phyloP scores from a whole-genome alignment of 2,797 vertebrate species.

The Rousettus madagascariensis region DNA sequence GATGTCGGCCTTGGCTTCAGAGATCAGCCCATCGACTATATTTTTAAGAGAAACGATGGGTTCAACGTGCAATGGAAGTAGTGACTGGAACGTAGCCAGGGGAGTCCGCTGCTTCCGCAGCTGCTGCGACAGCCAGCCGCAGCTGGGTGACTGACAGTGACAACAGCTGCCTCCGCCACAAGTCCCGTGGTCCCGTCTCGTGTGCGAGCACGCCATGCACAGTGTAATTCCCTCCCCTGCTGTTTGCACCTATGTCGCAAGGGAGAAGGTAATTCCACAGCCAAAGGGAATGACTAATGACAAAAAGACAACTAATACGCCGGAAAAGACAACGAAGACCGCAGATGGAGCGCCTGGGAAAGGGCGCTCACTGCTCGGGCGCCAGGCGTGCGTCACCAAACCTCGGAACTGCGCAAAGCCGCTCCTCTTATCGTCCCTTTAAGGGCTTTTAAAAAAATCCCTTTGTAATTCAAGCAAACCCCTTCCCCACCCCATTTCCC shows the following conservation, averaged over 20 bases:
- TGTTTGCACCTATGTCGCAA: neutral
- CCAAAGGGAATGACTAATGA: neutral
- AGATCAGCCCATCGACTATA: neutral
- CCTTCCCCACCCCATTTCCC: neutral
- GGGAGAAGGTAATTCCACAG: neutral
- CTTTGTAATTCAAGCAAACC: neutral
- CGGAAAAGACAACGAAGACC: neutral
- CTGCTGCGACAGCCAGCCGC: neutral
- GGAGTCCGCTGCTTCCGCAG: neutral
- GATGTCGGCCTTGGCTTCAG: neutral
- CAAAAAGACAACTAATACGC: rapidly evolving
- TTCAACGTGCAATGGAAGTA: neutral
- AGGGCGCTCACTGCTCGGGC: no score
- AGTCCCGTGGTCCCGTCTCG: rapidly evolving
- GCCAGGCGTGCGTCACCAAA: neutral
- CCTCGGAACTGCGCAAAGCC: rapidly evolving
- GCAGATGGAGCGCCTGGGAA: rapidly evolving
- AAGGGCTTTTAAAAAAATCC: neutral
- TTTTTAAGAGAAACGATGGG: neutral
- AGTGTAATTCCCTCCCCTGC: neutral
- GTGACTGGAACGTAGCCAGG: neutral
- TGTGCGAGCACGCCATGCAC: rapidly evolving
- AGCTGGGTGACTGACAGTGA: neutral
- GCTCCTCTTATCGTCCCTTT: neutral
- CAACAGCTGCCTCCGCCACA: neutral